A percentile compares a stretch with the other conserved stretches of the same genome.
These are phyloP conservation scores for Lontra canadensis DNA, from an alignment of 2,113 vertebrate species.

Conservation along the genomic window DNA sequence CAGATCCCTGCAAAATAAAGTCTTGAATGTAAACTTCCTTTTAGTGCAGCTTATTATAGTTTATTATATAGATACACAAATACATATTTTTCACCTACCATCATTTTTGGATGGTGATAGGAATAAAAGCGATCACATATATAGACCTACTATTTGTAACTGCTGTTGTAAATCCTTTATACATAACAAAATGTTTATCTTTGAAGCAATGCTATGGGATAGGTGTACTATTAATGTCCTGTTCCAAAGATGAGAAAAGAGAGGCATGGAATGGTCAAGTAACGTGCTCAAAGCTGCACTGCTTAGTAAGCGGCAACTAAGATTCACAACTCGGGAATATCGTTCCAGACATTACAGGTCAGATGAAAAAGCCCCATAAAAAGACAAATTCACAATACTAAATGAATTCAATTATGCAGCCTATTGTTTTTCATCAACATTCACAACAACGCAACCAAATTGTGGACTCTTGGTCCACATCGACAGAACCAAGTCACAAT, in stretches of 20 bases:
- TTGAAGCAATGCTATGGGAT: neutral
- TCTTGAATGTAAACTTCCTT: neutral
- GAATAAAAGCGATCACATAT: neutral
- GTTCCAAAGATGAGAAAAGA: neutral
- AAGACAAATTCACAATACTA: slow-evolving; percentile 1
- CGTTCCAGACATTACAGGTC: neutral
- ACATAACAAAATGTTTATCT: neutral
- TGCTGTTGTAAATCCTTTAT: neutral
- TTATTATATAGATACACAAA: neutral
- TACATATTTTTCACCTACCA: neutral
- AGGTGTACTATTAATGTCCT: neutral
- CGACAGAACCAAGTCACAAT: neutral
- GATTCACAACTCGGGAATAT: neutral
- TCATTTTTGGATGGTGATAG: neutral
- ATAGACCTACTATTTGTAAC: neutral
- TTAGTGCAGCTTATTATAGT: neutral
- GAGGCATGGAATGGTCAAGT: neutral
- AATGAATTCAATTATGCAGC: neutral
- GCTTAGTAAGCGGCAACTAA: neutral
- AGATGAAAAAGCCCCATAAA: neutral
- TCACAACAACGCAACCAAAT: neutral
- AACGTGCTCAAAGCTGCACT: neutral
- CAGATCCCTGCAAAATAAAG: neutral
- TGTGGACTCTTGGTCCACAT: neutral
- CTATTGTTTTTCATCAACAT: neutral